These are phyloP conservation scores for Plebejus anna DNA, from an alignment of 2,888 invertebrate species.

Conservation along the genomic window DNA sequence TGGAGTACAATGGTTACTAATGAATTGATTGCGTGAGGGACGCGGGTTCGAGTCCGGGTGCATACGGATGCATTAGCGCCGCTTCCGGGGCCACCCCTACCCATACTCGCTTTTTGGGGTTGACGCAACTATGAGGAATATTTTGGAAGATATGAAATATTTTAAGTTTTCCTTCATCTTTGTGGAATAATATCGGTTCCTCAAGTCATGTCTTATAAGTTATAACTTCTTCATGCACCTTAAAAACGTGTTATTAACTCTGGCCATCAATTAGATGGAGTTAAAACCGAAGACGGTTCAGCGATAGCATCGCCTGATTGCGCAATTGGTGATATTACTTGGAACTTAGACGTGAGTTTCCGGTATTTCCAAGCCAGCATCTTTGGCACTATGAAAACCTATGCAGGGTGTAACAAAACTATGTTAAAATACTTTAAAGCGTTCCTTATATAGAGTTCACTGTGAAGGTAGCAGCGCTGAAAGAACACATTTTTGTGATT, in stretches of 20 bases:
- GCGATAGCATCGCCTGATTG: neutral
- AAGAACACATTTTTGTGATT: too few species aligned
- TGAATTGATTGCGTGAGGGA: conserved; percentile 72
- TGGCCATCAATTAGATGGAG: neutral
- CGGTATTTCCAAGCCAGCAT: neutral
- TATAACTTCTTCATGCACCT: neutral
- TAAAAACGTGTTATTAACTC: neutral
- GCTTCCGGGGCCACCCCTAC: conserved; percentile 64
- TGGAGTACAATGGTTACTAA: conserved; percentile 59
- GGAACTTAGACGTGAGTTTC: neutral
- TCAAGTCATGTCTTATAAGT: neutral
- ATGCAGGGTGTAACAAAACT: too few species aligned
- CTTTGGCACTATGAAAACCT: neutral
- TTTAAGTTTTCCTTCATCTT: conserved; percentile 15
- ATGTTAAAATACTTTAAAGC: too few species aligned
- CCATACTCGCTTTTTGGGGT: conserved; percentile 36
- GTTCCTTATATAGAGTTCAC: too few species aligned
- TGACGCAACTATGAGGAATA: conserved; percentile 25
- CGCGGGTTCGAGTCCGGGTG: conserved; percentile 51
- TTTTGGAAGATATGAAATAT: conserved; percentile 30
- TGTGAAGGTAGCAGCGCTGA: too few species aligned
- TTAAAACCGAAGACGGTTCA: neutral
- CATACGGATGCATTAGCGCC: conserved; percentile 77
- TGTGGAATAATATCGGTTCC: neutral
- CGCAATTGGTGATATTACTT: neutral